Evolutionary conservation across 2,888 invertebrate genomes (phyloP).

Genomic region (Drosophila stalkeri): DNA sequence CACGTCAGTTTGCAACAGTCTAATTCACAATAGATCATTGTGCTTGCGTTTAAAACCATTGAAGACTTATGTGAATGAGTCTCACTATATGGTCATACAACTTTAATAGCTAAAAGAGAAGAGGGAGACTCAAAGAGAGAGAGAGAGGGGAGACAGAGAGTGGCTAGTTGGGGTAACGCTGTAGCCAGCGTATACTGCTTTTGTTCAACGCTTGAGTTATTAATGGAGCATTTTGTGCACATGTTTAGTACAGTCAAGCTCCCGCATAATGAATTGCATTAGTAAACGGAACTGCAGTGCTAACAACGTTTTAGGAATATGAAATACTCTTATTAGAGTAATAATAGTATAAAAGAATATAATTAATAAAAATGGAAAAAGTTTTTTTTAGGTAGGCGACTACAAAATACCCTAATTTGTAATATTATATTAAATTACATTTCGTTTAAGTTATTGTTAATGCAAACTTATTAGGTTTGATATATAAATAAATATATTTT

Average conservation of each 20-base stretch:
- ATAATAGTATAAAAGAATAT: not conserved
- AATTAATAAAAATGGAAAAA: not conserved
- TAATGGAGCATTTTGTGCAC: slow-evolving; percentile 66
- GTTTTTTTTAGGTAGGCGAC: not conserved
- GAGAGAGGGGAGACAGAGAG: not conserved
- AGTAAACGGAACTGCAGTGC: slow-evolving; percentile 46
- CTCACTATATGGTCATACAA: slow-evolving; percentile 30
- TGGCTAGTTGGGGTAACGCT: not conserved
- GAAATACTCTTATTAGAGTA: slow-evolving; percentile 23
- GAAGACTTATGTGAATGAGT: slow-evolving; percentile 23
- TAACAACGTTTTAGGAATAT: slow-evolving; percentile 2
- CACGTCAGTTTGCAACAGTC: slow-evolving; percentile 59
- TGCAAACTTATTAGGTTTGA: too few species aligned
- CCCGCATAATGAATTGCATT: slow-evolving; percentile 54
- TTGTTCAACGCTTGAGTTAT: slow-evolving; percentile 76
- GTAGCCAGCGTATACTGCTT: slow-evolving; percentile 24
- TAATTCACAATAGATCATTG: slow-evolving; percentile 58
- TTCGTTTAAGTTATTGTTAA: too few species aligned
- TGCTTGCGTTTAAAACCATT: slow-evolving; percentile 33
- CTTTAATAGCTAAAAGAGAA: slow-evolving; percentile 25
- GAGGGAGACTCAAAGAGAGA: too few species aligned
- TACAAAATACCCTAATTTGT: not conserved
- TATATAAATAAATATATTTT: too few species aligned
- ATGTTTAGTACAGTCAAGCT: slow-evolving; percentile 43
- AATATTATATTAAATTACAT: too few species aligned